A percentile compares a stretch with the other conserved stretches of the same genome.
Evolutionary conservation across 2,113 vertebrate genomes (phyloP).

Genomic region (Ariopsis seemanni): DNA sequence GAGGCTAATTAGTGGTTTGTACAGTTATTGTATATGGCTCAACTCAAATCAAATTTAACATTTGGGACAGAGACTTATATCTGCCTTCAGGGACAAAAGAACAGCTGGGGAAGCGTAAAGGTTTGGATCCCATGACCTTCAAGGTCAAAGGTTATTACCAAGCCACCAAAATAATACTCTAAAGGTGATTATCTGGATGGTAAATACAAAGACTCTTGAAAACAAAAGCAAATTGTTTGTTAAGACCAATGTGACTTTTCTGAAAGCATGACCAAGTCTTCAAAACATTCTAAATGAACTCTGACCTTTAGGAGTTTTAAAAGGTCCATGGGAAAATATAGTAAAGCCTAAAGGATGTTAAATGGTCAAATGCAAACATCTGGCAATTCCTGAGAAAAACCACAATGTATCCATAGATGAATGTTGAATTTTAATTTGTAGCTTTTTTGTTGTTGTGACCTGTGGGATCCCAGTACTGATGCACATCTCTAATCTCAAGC

Average conservation of each 20-base stretch:
- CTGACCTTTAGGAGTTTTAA: constrained; percentile 11
- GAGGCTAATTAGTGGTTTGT: neutral
- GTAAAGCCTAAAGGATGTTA: neutral
- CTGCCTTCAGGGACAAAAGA: neutral
- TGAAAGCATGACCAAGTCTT: neutral
- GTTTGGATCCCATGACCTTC: neutral
- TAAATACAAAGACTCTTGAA: neutral
- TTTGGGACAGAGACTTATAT: neutral
- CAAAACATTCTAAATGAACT: neutral
- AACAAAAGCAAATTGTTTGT: neutral
- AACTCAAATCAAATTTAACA: neutral
- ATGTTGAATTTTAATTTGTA: neutral
- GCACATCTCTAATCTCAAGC: neutral
- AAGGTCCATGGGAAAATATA: constrained; percentile 10
- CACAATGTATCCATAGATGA: neutral
- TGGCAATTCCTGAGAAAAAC: neutral
- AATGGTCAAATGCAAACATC: neutral
- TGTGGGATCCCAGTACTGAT: neutral
- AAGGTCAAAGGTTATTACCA: constrained; percentile 1
- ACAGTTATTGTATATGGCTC: neutral
- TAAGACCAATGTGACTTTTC: neutral
- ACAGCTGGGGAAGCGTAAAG: neutral
- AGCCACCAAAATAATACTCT: neutral
- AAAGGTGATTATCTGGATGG: neutral
- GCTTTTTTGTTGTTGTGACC: neutral